A percentile compares a stretch with the other conserved stretches of the same genome.
Evolutionary conservation across 2,113 vertebrate genomes (phyloP).

Genomic region (Bungarus multicinctus): DNA sequence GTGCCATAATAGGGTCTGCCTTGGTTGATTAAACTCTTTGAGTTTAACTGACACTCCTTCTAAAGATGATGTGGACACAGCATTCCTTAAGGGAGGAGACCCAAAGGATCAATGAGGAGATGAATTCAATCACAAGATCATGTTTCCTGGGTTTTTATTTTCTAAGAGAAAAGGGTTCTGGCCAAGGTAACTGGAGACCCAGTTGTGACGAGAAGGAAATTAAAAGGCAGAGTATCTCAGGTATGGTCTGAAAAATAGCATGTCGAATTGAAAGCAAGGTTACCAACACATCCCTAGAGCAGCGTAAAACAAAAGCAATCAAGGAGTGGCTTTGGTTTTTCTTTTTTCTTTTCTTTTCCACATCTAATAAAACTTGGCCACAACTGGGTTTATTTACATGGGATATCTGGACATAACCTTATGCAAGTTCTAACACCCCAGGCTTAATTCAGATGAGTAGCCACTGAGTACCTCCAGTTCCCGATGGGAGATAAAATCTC

Average conservation of each 20-base stretch:
- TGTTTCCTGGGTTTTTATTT: background rate
- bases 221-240: background rate
- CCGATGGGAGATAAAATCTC: background rate
- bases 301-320: background rate
- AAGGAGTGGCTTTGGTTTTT: background rate
- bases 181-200: background rate
- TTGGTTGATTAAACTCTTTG: background rate
- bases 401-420: background rate
- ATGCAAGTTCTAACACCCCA: background rate
- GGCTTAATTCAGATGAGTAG: background rate
- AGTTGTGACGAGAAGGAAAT: background rate
- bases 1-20: background rate
- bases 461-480: background rate
- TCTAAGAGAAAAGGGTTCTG: background rate
- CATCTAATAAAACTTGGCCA: background rate
- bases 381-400: background rate
- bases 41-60: background rate
- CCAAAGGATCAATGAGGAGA: background rate
- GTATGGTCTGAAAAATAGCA: background rate
- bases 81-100: background rate
- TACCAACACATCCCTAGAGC: background rate
- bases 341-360: background rate
- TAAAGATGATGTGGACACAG: background rate
- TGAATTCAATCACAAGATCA: background rate
- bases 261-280: background rate